Evolutionary conservation across 2,888 invertebrate genomes (phyloP), one percentile per base, ranked within the genome.

Genomic region (Icerya purchasi): DNA sequence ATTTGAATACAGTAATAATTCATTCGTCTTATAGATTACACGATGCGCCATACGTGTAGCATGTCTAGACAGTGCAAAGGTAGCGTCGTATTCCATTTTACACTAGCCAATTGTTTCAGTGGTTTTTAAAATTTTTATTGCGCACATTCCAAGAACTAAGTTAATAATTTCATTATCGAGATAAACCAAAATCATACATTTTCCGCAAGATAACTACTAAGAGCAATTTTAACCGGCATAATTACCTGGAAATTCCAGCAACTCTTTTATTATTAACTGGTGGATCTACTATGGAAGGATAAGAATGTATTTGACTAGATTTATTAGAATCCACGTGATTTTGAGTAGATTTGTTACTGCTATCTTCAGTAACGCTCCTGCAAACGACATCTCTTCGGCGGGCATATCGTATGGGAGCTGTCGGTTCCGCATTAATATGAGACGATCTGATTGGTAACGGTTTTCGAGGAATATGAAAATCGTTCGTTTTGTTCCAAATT

Each of bases 331-430:
- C 56, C n/a, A 20, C 2, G 18, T 19, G 36, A 50, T 59, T 54
- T 20, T 22, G 50, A n/a, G 50, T 22, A 20, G n/a, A 20, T 51
- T 53, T 60, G 8, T 36, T 24, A 70, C 71, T 73, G 62, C 70
- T 74, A 69, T 76, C 75, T 64, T 75, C 77, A 2, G 78, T 79
- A 59, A 74, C 68, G 67, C 74, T 75, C 55, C 68, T 66, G 62
- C 68, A 67, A 3, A 68, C 65, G 2, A 67, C 60, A 60, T 74
- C 72, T 60, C 73, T 50, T 69, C 60, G 19, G 18, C 60, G 51
- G 22, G 62, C 54, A 22, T 51, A 56, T 25, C 62, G 62, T 19
- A 58, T 57, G 19, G 64, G 61, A 53, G 64, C 63, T 20, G 62
- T 62, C 8, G 65, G 65, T 53, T 64, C 65, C 22, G 62, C 58